Percentiles rank a stretch among this genome's conserved stretches.
Conservation (phyloP, 2,113 vertebrate genomes). For the Gallinago media region DNA sequence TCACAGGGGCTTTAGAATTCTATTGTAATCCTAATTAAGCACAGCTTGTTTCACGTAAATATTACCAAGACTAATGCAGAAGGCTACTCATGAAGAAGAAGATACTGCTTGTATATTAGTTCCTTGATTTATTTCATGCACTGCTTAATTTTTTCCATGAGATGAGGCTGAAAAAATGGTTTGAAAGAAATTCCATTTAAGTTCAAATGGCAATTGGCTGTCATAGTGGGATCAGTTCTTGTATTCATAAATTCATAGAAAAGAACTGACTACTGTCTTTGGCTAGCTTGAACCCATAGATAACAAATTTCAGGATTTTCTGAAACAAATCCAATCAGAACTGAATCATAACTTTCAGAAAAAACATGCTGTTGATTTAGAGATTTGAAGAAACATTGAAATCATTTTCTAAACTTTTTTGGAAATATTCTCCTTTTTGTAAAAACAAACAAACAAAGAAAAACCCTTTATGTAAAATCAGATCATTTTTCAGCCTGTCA, state of each 20-base stretch:
- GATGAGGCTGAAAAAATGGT: not conserved
- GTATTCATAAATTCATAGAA: not conserved
- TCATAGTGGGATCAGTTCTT: not conserved
- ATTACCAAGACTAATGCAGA: not conserved
- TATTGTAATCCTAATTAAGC: not conserved
- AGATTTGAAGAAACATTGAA: not conserved
- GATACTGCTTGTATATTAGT: not conserved
- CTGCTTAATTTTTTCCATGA: not conserved
- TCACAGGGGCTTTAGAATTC: not conserved
- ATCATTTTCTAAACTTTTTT: not conserved
- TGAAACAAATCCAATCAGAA: not conserved
- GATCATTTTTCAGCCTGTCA: not conserved
- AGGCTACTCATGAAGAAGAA: not conserved
- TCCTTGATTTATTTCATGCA: not conserved
- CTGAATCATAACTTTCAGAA: not conserved
- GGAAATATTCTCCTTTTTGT: not conserved
- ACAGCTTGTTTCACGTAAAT: not conserved
- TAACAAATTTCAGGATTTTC: not conserved
- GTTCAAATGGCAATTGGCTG: not conserved
- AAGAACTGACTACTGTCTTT: not conserved
- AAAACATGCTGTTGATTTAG: not conserved
- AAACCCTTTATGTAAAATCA: not conserved
- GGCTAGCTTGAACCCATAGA: not conserved
- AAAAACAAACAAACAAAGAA: not conserved
- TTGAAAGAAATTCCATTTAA: not conserved